These are phyloP conservation scores for Mobula birostris DNA, from an alignment of 2,113 vertebrate genomes.

Conservation along the genomic window DNA sequence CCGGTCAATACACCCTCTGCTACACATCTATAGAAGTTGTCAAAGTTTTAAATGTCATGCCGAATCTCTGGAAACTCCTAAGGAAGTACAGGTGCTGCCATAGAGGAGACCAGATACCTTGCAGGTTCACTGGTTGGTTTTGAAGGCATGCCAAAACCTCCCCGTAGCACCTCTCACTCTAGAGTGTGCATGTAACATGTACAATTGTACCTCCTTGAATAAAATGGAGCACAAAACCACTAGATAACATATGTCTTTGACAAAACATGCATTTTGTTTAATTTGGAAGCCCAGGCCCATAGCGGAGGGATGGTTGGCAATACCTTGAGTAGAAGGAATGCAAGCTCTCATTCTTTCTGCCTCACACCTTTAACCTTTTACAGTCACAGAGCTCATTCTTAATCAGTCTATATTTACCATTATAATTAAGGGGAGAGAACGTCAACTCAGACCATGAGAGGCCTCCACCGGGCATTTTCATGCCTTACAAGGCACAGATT, in stretches of 20 bases:
- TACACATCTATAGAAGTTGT: no score
- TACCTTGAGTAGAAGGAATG: conserved; percentile 4
- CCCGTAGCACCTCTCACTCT: neutral
- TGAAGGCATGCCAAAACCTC: neutral
- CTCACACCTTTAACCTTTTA: neutral
- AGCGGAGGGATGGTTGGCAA: neutral
- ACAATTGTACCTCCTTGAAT: neutral
- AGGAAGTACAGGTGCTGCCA: no score
- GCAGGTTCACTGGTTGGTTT: neutral
- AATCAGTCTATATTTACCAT: neutral
- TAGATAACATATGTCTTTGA: neutral
- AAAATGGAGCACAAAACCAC: neutral
- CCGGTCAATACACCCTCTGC: no score
- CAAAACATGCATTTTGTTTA: neutral
- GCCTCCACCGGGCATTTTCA: no score
- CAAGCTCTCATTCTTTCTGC: neutral
- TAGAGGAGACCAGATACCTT: neutral
- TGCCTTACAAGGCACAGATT: no score
- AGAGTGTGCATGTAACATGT: neutral
- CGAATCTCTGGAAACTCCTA: no score
- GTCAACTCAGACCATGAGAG: no score
- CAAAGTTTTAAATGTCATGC: no score
- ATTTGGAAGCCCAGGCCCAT: neutral
- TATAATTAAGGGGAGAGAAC: neutral
- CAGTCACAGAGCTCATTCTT: neutral